Evolutionary conservation across 2,113 vertebrate genomes (phyloP).

Genomic region (Megalops atlanticus): DNA sequence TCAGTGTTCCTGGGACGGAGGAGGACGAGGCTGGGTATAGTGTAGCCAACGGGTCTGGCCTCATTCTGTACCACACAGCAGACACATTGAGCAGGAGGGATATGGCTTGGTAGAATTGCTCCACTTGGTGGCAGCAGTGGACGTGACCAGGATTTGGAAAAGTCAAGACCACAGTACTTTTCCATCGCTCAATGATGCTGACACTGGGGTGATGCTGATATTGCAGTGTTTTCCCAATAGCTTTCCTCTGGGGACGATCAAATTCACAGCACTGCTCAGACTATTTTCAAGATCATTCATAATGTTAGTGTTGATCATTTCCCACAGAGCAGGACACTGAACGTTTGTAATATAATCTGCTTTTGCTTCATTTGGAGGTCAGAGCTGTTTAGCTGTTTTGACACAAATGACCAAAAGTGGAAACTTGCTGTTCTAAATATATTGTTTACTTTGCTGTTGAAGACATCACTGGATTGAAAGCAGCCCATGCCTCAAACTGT

Average conservation of each 20-base stretch:
- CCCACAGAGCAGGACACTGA: not conserved
- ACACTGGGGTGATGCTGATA: constrained; percentile 6
- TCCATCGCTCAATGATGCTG: constrained; percentile 12
- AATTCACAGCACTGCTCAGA: constrained; percentile 17
- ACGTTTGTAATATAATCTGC: not conserved
- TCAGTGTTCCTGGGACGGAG: not conserved
- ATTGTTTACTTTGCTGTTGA: not conserved
- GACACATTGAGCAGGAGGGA: not conserved
- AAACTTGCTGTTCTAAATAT: not conserved
- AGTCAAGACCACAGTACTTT: not conserved
- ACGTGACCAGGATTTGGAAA: not conserved
- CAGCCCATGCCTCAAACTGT: not conserved
- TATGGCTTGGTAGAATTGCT: not conserved
- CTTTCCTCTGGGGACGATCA: constrained; percentile 17
- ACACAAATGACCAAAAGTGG: not conserved
- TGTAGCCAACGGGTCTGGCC: not conserved
- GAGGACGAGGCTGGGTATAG: not conserved
- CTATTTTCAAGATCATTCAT: constrained; percentile 30
- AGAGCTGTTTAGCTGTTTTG: not conserved
- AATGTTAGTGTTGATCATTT: constrained; percentile 30
- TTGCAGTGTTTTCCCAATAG: constrained; percentile 14
- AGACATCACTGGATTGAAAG: not conserved
- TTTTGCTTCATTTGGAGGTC: not conserved
- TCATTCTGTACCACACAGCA: not conserved
- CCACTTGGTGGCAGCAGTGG: constrained; percentile 3